A percentile compares a stretch with the other conserved stretches of the same genome.
phyloP scores from a whole-genome alignment of 1,140 invertebrate species.

The Delia radicum region DNA sequence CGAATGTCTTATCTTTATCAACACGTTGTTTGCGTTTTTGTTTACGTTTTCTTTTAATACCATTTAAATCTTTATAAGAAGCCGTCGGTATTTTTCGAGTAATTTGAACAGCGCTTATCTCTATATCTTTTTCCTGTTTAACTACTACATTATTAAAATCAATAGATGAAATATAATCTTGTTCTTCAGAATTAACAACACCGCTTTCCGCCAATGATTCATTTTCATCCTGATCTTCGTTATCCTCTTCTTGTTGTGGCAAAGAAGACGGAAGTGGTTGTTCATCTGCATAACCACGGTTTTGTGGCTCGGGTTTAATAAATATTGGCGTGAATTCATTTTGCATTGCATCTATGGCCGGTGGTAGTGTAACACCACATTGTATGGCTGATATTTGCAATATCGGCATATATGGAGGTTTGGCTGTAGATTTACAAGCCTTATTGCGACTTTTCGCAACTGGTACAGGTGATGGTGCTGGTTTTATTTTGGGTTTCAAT shows the following conservation, averaged over 20 bases:
- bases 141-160: conserved; percentile 42
- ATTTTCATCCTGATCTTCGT: neutral
- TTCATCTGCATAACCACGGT: conserved; percentile 25
- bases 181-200: conserved; percentile 32
- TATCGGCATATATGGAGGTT: conserved; percentile 4
- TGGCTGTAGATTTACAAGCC: conserved; percentile 14
- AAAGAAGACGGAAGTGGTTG: neutral
- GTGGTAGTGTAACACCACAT: conserved; percentile 33
- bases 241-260: neutral
- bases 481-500: neutral
- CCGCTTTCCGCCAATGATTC: neutral
- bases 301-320: conserved; percentile 45
- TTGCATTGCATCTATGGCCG: neutral
- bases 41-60: conserved; percentile 3
- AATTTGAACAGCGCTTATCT: conserved; percentile 34
- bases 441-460: conserved; percentile 6
- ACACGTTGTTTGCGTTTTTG: neutral
- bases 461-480: neutral
- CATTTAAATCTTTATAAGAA: conserved; percentile 22
- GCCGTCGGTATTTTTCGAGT: conserved; percentile 13
- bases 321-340: conserved; percentile 13
- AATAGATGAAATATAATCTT: conserved; percentile 38
- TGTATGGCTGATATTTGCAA: conserved; percentile 42
- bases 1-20: neutral
- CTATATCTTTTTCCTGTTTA: conserved; percentile 42